Evolutionary conservation across 2,113 vertebrate species (phyloP).

Genomic region (Peromyscus californicus): DNA sequence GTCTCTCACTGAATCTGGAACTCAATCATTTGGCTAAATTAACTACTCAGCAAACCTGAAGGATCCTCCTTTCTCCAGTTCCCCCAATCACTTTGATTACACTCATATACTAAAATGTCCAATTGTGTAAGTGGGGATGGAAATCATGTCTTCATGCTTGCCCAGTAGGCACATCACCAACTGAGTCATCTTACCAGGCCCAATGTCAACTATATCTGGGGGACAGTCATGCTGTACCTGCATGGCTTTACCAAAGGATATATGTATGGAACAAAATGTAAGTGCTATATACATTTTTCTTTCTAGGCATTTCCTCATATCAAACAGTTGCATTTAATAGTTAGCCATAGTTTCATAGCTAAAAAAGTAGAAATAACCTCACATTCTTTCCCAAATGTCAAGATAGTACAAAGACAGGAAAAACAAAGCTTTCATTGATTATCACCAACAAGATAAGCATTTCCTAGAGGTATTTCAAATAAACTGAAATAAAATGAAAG

Average conservation of each 20-base stretch:
- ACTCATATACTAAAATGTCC: not conserved
- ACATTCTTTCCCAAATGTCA: slow-evolving; percentile 39
- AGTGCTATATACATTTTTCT: not conserved
- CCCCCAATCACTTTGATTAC: not conserved
- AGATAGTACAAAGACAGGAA: slow-evolving; percentile 42
- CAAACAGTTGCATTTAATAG: not conserved
- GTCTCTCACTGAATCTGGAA: not conserved
- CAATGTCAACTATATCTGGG: not conserved
- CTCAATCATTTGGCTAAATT: not conserved
- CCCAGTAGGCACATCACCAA: not conserved
- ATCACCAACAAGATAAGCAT: not conserved
- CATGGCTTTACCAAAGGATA: not conserved
- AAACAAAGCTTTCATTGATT: not conserved
- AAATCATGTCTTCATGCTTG: not conserved
- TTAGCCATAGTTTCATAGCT: not conserved
- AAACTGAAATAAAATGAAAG: not conserved
- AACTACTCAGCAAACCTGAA: too few relatives aligned
- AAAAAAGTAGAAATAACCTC: slow-evolving; percentile 23
- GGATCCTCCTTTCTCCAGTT: not conserved
- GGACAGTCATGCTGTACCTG: not conserved
- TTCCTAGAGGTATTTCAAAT: slow-evolving; percentile 14
- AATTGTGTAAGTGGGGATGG: not conserved
- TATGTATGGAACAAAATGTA: not conserved
- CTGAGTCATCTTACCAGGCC: not conserved
- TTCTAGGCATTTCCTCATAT: not conserved